Conservation (phyloP, 2,113 vertebrate species). For the Acanthochromis polyacanthus region DNA sequence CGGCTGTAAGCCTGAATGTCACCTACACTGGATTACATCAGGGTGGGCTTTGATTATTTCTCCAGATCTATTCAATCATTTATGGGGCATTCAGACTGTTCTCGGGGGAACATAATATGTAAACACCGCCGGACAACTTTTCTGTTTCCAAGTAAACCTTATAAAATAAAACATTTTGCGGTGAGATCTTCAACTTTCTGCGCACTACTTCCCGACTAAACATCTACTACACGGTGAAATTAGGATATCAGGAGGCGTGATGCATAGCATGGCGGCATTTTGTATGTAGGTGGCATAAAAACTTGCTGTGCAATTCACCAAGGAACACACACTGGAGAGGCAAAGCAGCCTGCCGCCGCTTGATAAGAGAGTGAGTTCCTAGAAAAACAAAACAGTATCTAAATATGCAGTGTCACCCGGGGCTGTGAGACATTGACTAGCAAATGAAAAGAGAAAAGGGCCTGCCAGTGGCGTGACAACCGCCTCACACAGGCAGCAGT, state of each 20-base stretch:
- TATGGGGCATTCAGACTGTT: slow-evolving; percentile 15
- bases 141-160: background rate
- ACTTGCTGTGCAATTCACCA: slow-evolving; percentile 20
- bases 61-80: slow-evolving; percentile 35
- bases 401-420: slow-evolving; percentile 51
- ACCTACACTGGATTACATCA: slow-evolving; percentile 45
- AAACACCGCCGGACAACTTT: background rate
- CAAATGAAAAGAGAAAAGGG: slow-evolving; percentile 72
- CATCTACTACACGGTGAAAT: slow-evolving; percentile 7
- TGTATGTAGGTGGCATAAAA: slow-evolving; percentile 54
- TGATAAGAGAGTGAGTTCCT: slow-evolving; percentile 59
- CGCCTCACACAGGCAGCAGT: slow-evolving; percentile 6
- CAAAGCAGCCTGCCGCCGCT: slow-evolving; percentile 42
- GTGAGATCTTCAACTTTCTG: slow-evolving; percentile 12
- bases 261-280: slow-evolving; percentile 7
- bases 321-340: slow-evolving; percentile 30
- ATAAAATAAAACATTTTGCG: background rate
- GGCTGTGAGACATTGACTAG: slow-evolving; percentile 67
- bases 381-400: slow-evolving; percentile 67
- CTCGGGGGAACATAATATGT: background rate
- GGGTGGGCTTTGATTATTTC: slow-evolving; percentile 11
- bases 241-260: slow-evolving; percentile 3
- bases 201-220: background rate
- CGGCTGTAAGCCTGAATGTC: slow-evolving; percentile 56
- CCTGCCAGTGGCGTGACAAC: slow-evolving; percentile 44